Conservation (phyloP, 2,797 vertebrate species). For the Hapalemur alaotrensis region DNA sequence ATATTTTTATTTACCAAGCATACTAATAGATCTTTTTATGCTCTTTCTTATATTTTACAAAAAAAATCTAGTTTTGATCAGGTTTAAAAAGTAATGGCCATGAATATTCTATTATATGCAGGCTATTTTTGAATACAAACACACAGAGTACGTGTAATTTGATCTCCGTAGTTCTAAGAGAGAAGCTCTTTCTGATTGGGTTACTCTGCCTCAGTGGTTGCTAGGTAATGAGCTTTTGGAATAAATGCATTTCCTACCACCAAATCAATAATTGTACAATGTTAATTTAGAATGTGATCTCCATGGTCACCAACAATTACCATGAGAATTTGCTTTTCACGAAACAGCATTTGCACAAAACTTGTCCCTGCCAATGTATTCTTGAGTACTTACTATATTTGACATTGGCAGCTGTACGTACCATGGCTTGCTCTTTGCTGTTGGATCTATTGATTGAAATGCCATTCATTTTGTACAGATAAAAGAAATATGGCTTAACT, state of each 20-base stretch:
- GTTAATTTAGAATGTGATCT: constrained; percentile 77
- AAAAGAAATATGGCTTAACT: constrained; percentile 73
- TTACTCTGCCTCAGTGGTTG: constrained; percentile 67
- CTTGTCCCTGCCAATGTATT: constrained; percentile 58
- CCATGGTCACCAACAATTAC: constrained; percentile 76
- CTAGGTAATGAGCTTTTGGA: constrained; percentile 73
- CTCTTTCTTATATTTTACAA: neutral
- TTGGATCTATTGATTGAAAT: constrained; percentile 81
- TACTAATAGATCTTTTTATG: constrained; percentile 44
- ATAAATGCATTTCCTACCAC: constrained; percentile 75
- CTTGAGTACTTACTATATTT: constrained; percentile 73
- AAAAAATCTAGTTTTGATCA: constrained; percentile 14
- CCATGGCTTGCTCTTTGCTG: constrained; percentile 67
- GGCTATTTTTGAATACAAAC: constrained; percentile 56
- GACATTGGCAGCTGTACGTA: constrained; percentile 69
- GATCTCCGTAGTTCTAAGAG: constrained; percentile 54
- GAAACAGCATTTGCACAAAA: constrained; percentile 72
- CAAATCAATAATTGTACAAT: constrained; percentile 75
- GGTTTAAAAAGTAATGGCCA: constrained; percentile 31
- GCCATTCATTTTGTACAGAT: constrained; percentile 79
- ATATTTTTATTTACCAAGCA: constrained; percentile 57
- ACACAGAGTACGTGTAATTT: constrained; percentile 57
- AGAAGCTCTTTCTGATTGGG: constrained; percentile 45
- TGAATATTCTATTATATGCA: constrained; percentile 18
- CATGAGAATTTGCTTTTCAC: constrained; percentile 70